phyloP scores from a whole-genome alignment of 2,797 vertebrate species.

The Danio choprae region DNA sequence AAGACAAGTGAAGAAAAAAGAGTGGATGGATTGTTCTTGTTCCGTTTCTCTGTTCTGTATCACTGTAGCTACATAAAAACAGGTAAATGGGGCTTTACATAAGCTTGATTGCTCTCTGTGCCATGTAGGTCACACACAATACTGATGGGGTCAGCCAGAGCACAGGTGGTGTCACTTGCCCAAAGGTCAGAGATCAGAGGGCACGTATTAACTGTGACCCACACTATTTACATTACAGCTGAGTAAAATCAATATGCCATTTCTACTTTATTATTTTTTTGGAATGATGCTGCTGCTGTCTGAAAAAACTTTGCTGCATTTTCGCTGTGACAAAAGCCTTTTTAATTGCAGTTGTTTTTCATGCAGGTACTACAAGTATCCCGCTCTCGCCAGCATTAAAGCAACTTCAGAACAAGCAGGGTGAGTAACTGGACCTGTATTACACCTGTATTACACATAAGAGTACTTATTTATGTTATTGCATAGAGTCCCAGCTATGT shows the following conservation, averaged over 20 bases:
- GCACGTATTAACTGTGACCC: conserved; percentile 30
- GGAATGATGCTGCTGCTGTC: conserved; percentile 71
- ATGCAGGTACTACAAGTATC: conserved; percentile 84
- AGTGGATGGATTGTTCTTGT: conserved; percentile 2
- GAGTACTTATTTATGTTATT: background rate
- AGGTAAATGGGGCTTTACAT: background rate
- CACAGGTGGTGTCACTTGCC: conserved; percentile 24
- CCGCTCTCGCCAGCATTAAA: conserved; percentile 85
- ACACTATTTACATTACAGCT: conserved; percentile 28
- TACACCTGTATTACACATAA: conserved; percentile 37
- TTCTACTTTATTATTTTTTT: background rate
- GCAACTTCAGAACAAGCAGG: conserved; percentile 86
- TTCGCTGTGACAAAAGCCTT: conserved; percentile 76
- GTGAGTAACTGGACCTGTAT: conserved; percentile 77
- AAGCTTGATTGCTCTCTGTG: background rate
- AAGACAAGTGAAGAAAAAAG: background rate
- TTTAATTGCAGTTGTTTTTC: conserved; percentile 87
- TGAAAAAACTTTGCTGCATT: conserved; percentile 77
- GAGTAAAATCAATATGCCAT: conserved; percentile 31
- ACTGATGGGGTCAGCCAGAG: conserved; percentile 24
- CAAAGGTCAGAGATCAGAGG: conserved; percentile 38
- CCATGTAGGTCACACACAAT: conserved; percentile 30
- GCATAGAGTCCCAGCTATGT: background rate
- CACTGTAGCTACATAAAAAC: background rate
- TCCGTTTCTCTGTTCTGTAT: conserved; percentile 12